Evolutionary conservation across 2,797 vertebrate species (phyloP).

Genomic region (Megalops cyprinoides): DNA sequence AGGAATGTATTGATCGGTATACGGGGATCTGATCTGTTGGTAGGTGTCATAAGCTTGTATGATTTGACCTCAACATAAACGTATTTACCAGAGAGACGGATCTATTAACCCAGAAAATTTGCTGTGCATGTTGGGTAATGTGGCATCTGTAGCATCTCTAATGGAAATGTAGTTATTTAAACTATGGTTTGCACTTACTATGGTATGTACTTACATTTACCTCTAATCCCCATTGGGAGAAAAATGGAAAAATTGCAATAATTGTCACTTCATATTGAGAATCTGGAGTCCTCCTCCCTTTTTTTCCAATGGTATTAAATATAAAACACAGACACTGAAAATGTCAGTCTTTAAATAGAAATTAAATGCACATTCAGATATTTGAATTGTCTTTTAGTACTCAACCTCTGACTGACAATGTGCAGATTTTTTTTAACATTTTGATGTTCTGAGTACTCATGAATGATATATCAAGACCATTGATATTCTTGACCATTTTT

Average conservation of each 20-base stretch:
- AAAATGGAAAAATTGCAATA: not conserved
- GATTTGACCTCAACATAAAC: not conserved
- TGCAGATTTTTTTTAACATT: not conserved
- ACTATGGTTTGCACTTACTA: not conserved
- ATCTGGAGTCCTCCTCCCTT: not conserved
- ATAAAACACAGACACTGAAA: not conserved
- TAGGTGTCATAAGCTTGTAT: not conserved
- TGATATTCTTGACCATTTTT: not conserved
- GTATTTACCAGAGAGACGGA: not conserved
- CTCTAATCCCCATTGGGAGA: not conserved
- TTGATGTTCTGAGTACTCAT: not conserved
- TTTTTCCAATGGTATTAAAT: not conserved
- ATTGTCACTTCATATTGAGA: not conserved
- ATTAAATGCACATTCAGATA: not conserved
- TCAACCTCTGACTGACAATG: too few species aligned
- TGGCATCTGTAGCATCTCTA: not conserved
- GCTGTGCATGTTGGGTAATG: not conserved
- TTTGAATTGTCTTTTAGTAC: not conserved
- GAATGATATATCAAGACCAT: not conserved
- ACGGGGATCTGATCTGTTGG: not conserved
- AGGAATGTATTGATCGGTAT: not conserved
- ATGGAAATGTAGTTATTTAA: slow-evolving; percentile 10
- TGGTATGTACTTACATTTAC: not conserved
- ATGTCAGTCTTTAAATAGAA: not conserved
- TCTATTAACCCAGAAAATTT: not conserved